A percentile compares a stretch with the other conserved stretches of the same genome.
Conservation (phyloP, 2,113 vertebrate species). For the Balaenoptera acutorostrata region DNA sequence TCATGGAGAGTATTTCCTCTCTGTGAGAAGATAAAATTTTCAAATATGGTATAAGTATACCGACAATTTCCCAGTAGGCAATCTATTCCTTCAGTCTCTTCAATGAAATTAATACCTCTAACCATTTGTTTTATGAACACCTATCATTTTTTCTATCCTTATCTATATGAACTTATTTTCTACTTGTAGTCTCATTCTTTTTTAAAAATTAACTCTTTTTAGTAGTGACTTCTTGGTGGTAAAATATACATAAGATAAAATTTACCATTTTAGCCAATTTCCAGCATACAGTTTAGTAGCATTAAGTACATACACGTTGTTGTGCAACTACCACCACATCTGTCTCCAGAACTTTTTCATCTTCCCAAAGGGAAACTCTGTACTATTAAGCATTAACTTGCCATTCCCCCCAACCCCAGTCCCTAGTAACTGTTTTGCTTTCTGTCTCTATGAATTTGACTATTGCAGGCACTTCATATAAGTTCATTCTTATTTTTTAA, state of each 20-base stretch:
- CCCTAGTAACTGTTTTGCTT: not conserved
- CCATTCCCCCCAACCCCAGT: not conserved
- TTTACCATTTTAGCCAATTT: not conserved
- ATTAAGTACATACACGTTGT: not conserved
- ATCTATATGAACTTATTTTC: not conserved
- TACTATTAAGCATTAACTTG: not conserved
- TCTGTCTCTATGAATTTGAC: not conserved
- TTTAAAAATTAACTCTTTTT: not conserved
- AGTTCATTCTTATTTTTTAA: not conserved
- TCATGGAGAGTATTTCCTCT: conserved; percentile 39
- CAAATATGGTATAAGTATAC: conserved; percentile 18
- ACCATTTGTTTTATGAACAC: conserved; percentile 11
- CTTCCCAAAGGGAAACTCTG: not conserved
- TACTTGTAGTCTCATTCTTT: not conserved
- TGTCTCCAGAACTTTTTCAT: not conserved
- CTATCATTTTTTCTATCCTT: not conserved
- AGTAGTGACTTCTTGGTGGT: not conserved
- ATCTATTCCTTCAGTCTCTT: conserved; percentile 4
- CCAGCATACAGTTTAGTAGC: not conserved
- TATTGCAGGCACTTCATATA: not conserved
- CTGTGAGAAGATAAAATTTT: conserved; percentile 16
- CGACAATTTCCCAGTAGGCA: not conserved
- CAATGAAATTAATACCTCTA: conserved; percentile 5
- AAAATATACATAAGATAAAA: not conserved
- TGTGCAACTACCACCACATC: not conserved